Evolutionary conservation across 2,113 vertebrate genomes (phyloP), one percentile per base, ranked within the genome.

Genomic region (Proterorhinus semilunaris): DNA sequence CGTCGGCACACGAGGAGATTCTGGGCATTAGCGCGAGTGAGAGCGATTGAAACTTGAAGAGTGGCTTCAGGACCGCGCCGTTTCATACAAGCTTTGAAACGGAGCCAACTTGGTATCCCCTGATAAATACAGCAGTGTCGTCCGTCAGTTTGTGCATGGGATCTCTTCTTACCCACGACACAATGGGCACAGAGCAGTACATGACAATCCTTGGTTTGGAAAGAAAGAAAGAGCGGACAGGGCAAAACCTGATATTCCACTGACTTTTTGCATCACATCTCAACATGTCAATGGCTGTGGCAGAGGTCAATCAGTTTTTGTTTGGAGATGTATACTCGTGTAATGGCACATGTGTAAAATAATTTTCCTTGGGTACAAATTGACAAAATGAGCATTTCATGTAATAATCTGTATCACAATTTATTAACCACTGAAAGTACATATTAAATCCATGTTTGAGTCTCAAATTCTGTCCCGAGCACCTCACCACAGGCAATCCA

Each of bases 91-190:
- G 69, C 73, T 73, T 64, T 16, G 13, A 71, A 71, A 63, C 73
- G 68, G 51, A 80, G 64, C 70, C 68, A 66, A 75, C 27, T 36
- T 36, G 0, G 69, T 67, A 83, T 83, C 82, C 72, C 71, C 73
- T 82, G 83, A 87, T 78, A 65, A 74, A 82, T 63, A 54, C 72
- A 78, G 78, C 64, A 15, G 77, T 65, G 82, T 74, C 71, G 65
- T 79, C 80, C 74, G 82, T 79, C 78, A 36, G 69, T 71, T 65
- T 52, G 45, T 6, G 27, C 27, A 36, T 36, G 0, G 66, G 68
- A 74, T 82, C 79, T 66, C 77, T 79, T 64, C 81, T 81, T 76
- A 84, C 86, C 83, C 76, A 78, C 85, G 72, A 68, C 78, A 82
- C 82, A 83, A 1, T 62, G 70, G 50, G 71, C 51, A 2, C 51